Evolutionary conservation across 2,888 invertebrate species (phyloP).

Genomic region (Microctonus hyperodae): DNA sequence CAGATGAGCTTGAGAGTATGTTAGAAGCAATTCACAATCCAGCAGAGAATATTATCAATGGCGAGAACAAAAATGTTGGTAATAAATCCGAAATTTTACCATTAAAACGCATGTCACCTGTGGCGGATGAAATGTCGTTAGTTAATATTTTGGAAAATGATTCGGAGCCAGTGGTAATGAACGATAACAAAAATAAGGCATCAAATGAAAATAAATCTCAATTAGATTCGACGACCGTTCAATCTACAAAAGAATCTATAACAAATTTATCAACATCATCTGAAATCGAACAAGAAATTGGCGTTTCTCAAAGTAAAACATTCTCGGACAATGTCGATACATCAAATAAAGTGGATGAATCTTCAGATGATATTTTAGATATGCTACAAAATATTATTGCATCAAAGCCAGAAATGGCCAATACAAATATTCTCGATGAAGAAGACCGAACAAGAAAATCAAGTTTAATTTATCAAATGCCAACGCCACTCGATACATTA

Average conservation of each 20-base stretch:
- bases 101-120: slow-evolving; percentile 58
- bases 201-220: slow-evolving; percentile 29
- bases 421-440: slow-evolving; percentile 52
- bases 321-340: slow-evolving; percentile 37
- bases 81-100: slow-evolving; percentile 46
- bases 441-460: slow-evolving; percentile 51
- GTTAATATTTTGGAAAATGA: slow-evolving; percentile 61
- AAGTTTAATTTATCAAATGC: slow-evolving; percentile 57
- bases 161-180: slow-evolving; percentile 45
- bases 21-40: slow-evolving; percentile 62
- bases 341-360: slow-evolving; percentile 62
- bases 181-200: slow-evolving; percentile 44
- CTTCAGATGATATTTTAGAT: slow-evolving; percentile 74
- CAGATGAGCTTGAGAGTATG: slow-evolving; percentile 63
- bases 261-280: slow-evolving; percentile 28
- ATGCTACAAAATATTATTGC: slow-evolving; percentile 73
- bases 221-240: slow-evolving; percentile 23
- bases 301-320: slow-evolving; percentile 31
- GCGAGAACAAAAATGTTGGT: slow-evolving; percentile 45
- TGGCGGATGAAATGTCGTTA: slow-evolving; percentile 58
- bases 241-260: slow-evolving; percentile 4
- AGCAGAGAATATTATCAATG: slow-evolving; percentile 52
- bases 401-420: slow-evolving; percentile 60
- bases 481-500: slow-evolving; percentile 56
- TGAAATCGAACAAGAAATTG: slow-evolving; percentile 23